These are phyloP conservation scores for Melanotaenia nigrans DNA, from an alignment of 2,797 vertebrate genomes.

Conservation along the genomic window DNA sequence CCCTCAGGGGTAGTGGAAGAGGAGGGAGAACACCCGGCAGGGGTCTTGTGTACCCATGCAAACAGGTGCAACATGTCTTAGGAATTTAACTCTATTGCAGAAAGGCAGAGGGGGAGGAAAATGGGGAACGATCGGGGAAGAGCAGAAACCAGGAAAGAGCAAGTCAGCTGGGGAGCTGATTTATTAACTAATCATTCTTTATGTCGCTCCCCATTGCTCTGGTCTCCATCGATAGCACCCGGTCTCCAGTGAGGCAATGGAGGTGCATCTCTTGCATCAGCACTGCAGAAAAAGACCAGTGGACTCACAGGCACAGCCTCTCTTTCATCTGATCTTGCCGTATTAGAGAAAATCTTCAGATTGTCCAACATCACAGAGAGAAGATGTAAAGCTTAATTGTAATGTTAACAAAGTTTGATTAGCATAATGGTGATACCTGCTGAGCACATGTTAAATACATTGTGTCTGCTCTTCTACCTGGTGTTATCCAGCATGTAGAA, in stretches of 20 bases:
- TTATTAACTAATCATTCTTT: constrained; percentile 84
- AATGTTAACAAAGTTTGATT: constrained; percentile 69
- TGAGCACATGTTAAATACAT: constrained; percentile 60
- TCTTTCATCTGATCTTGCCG: constrained; percentile 70
- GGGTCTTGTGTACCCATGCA: constrained; percentile 81
- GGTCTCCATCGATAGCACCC: constrained; percentile 77
- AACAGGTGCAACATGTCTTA: constrained; percentile 83
- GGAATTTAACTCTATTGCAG: constrained; percentile 71
- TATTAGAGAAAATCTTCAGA: constrained; percentile 62
- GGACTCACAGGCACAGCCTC: constrained; percentile 47
- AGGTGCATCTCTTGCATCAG: constrained; percentile 81
- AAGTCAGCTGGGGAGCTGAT: constrained; percentile 74
- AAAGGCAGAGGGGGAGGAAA: constrained; percentile 40
- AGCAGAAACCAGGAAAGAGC: constrained; percentile 55
- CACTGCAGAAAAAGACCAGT: constrained; percentile 64
- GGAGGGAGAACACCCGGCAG: constrained; percentile 76
- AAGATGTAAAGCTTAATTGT: constrained; percentile 62
- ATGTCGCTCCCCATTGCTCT: constrained; percentile 76
- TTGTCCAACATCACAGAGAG: constrained; percentile 70
- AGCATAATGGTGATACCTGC: constrained; percentile 66
- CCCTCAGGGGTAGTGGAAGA: constrained; percentile 71
- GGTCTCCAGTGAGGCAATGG: constrained; percentile 76
- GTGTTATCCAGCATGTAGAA: constrained; percentile 52
- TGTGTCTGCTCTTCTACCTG: constrained; percentile 47
- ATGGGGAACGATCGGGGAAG: constrained; percentile 45